Conservation (phyloP, 1,140 invertebrate genomes). For the Microplitis mediator region DNA sequence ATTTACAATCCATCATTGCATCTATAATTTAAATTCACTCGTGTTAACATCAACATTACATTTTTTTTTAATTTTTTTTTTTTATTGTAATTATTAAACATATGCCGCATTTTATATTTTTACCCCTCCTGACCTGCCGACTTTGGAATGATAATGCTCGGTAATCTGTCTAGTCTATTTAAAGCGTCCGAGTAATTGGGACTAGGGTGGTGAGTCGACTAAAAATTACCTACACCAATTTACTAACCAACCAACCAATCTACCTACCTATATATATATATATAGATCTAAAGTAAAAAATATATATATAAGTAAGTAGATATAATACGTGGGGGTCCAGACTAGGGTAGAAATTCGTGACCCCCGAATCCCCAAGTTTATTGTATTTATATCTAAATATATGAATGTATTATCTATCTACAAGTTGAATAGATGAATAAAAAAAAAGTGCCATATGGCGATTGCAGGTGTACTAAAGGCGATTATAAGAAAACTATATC, state of each 20-base stretch:
- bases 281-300: not conserved
- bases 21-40: no score
- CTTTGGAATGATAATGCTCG: conserved; percentile 58
- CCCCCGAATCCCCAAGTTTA: not conserved
- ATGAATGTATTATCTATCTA: not conserved
- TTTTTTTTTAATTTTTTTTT: not conserved
- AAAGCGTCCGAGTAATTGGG: conserved; percentile 46
- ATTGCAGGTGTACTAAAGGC: conserved; percentile 59
- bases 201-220: conserved; percentile 41
- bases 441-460: conserved; percentile 62
- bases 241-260: not conserved
- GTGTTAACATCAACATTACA: not conserved
- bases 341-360: no score
- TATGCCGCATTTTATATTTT: conserved; percentile 48
- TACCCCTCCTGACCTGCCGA: conserved; percentile 40
- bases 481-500: conserved; percentile 44
- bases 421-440: conserved; percentile 35
- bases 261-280: not conserved
- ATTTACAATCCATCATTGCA: not conserved
- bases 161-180: conserved; percentile 53
- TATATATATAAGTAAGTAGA: conserved; percentile 1
- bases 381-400: conserved; percentile 12
- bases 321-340: not conserved
- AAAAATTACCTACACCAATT: conserved; percentile 20
- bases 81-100: conserved; percentile 46